Conservation (phyloP, 2,113 vertebrate genomes). For the Pipra filicauda region DNA sequence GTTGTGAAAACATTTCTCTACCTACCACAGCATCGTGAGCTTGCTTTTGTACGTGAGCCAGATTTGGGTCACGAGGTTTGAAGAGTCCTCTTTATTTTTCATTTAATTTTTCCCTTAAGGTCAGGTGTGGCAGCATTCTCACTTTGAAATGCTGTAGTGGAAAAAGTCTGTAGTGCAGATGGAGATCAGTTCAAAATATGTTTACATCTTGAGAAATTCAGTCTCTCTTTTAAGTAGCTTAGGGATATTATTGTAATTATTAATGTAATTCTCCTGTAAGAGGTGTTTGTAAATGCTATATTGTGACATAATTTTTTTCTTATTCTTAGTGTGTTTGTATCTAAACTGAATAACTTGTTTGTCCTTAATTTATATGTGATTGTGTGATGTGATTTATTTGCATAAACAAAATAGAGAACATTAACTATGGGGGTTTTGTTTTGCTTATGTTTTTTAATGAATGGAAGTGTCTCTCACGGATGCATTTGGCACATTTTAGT, state of each 20-base stretch:
- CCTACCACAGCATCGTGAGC: neutral
- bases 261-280: neutral
- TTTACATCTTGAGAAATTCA: neutral
- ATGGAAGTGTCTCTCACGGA: neutral
- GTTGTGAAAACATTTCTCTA: neutral
- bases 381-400: neutral
- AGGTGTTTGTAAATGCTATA: neutral
- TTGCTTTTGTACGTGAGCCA: neutral
- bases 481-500: neutral
- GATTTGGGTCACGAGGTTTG: neutral
- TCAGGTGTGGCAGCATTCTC: neutral
- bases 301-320: neutral
- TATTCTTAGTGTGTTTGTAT: neutral
- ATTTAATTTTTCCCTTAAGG: neutral
- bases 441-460: neutral
- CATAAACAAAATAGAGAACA: neutral
- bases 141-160: neutral
- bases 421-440: rapidly evolving
- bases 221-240: neutral
- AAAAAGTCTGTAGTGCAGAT: neutral
- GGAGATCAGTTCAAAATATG: neutral
- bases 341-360: neutral
- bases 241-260: neutral
- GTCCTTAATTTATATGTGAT: neutral
- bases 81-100: neutral